Evolutionary conservation across 2,888 invertebrate species (phyloP).

Genomic region (Chalcis sispes): DNA sequence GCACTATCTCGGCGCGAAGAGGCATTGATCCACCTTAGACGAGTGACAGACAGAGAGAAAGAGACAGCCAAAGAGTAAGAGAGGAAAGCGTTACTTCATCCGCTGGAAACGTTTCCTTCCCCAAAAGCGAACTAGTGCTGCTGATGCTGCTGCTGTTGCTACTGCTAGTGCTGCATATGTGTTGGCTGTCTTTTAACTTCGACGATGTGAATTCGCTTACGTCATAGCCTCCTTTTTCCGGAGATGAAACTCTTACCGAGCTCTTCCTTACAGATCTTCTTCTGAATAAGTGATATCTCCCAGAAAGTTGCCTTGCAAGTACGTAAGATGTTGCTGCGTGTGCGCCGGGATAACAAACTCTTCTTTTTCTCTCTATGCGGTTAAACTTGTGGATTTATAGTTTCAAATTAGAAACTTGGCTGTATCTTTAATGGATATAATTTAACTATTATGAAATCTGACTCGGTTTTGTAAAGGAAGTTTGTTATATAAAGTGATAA

Average conservation of each 20-base stretch:
- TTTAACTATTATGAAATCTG: too few species aligned
- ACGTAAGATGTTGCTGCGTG: not conserved
- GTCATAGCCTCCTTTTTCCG: not conserved
- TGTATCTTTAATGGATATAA: too few species aligned
- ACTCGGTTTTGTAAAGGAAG: too few species aligned
- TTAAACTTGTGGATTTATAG: too few species aligned
- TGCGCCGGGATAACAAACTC: not conserved
- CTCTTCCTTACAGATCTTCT: not conserved
- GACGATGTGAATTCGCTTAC: slow-evolving; percentile 24
- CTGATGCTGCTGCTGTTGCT: not conserved
- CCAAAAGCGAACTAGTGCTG: not conserved
- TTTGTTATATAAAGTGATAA: too few species aligned
- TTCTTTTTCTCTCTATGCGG: too few species aligned
- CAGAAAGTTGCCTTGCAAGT: not conserved
- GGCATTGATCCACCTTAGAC: slow-evolving; percentile 25
- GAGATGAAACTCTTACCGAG: not conserved
- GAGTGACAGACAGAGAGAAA: slow-evolving; percentile 32
- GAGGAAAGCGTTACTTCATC: slow-evolving; percentile 18
- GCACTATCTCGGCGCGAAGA: not conserved
- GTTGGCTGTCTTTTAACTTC: not conserved
- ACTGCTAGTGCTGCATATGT: not conserved
- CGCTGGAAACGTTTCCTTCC: not conserved
- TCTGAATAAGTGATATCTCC: slow-evolving; percentile 27
- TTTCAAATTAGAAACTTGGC: too few species aligned
- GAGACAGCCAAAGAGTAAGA: too few species aligned